Conservation (phyloP, 2,797 vertebrate species). For the Lacerta viridis region DNA sequence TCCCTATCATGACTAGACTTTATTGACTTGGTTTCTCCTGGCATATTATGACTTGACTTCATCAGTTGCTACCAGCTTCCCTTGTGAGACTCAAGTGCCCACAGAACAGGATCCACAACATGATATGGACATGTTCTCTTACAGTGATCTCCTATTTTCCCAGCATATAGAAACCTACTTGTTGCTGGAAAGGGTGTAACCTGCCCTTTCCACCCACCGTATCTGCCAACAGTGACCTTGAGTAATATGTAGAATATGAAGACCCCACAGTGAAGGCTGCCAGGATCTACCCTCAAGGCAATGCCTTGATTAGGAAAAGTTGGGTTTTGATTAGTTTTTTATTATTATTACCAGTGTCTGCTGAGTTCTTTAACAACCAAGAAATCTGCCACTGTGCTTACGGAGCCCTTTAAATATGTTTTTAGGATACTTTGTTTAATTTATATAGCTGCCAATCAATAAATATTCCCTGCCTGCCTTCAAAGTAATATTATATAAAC, state of each 20-base stretch:
- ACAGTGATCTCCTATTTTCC: not conserved
- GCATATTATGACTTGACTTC: not conserved
- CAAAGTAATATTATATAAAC: not conserved
- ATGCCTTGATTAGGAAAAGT: not conserved
- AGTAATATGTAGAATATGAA: not conserved
- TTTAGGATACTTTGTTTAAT: not conserved
- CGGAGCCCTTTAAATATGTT: not conserved
- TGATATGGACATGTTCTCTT: not conserved
- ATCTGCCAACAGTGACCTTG: not conserved
- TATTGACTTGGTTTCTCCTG: not conserved
- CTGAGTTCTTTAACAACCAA: not conserved
- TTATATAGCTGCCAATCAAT: not conserved
- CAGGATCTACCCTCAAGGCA: not conserved
- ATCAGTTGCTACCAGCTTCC: not conserved
- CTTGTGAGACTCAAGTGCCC: not conserved
- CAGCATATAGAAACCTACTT: not conserved
- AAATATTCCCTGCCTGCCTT: not conserved
- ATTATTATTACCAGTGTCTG: too few relatives aligned
- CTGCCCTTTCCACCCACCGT: not conserved
- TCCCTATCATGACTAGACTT: not conserved
- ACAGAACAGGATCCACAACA: not conserved
- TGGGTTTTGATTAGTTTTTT: not conserved
- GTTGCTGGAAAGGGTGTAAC: not conserved
- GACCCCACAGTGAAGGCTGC: not conserved
- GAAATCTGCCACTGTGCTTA: not conserved